phyloP scores from a whole-genome alignment of 2,888 invertebrate genomes.

The Caenorhabditis virilis region DNA sequence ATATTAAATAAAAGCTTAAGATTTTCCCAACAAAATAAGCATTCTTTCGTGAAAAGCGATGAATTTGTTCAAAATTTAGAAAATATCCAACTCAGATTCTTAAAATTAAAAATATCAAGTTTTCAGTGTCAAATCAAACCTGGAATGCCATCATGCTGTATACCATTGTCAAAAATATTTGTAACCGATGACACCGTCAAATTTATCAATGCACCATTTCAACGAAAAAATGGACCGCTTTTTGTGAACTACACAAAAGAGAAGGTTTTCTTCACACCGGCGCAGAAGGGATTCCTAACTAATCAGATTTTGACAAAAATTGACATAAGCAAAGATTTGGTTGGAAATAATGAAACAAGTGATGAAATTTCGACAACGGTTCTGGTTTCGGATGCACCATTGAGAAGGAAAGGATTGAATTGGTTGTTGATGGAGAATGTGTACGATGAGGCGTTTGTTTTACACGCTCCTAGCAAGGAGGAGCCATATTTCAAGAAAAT shows the following conservation, averaged over 20 bases:
- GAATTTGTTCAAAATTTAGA: too few relatives aligned
- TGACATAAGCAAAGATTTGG: constrained; percentile 38
- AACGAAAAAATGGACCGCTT: constrained; percentile 42
- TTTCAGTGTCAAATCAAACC: constrained; percentile 44
- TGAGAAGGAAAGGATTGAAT: constrained; percentile 67
- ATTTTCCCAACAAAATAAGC: neutral
- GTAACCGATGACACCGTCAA: constrained; percentile 48
- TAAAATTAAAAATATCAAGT: too few relatives aligned
- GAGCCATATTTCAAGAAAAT: constrained; percentile 54
- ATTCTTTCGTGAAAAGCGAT: too few relatives aligned
- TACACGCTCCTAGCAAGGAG: constrained; percentile 69
- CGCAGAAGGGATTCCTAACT: constrained; percentile 43
- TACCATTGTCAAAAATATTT: constrained; percentile 41
- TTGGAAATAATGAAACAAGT: neutral
- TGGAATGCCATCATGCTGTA: constrained; percentile 36
- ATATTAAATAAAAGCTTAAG: neutral
- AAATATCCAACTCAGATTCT: neutral
- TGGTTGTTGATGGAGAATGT: constrained; percentile 69
- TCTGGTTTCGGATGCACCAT: constrained; percentile 27
- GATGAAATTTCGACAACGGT: constrained; percentile 5
- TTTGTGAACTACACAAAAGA: constrained; percentile 47
- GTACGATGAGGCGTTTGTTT: constrained; percentile 69
- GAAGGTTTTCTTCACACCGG: constrained; percentile 45
- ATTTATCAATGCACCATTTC: constrained; percentile 47
- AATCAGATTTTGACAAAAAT: constrained; percentile 51